phyloP scores from a whole-genome alignment of 2,888 invertebrate species.

The Phortica magna region DNA sequence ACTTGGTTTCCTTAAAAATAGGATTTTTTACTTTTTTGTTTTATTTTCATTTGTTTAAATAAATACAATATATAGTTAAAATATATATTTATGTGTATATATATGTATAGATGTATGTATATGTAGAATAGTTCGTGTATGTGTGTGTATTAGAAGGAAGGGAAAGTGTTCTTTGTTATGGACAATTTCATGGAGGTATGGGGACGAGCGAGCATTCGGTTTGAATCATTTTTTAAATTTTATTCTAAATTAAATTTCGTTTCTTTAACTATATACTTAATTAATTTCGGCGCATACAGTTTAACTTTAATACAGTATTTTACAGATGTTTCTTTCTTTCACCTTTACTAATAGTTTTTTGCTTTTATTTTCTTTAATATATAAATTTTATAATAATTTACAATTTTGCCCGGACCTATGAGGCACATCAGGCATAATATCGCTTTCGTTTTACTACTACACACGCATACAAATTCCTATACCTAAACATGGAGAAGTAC shows the following conservation, averaged over 20 bases:
- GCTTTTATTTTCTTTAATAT: conserved; percentile 11
- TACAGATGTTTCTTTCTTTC: conserved; percentile 54
- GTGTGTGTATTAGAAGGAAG: conserved; percentile 13
- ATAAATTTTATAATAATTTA: conserved; percentile 18
- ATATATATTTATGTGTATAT: conserved; percentile 37
- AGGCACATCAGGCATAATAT: conserved; percentile 29
- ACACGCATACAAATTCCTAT: conserved; percentile 1
- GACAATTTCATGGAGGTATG: conserved; percentile 1
- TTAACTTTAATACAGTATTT: conserved; percentile 66
- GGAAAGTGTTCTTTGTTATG: neutral
- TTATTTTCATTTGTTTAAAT: conserved; percentile 44
- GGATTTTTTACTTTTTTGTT: conserved; percentile 8
- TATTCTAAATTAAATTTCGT: conserved; percentile 44
- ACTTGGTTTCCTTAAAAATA: conserved; percentile 40
- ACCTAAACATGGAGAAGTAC: conserved; percentile 31
- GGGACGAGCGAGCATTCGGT: conserved; percentile 33
- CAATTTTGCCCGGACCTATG: conserved; percentile 31
- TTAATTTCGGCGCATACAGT: conserved; percentile 53
- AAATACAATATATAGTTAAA: conserved; percentile 38
- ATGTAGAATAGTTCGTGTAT: neutral
- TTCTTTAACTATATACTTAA: conserved; percentile 47
- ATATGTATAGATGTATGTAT: conserved; percentile 34
- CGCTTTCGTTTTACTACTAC: neutral
- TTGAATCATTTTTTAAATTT: conserved; percentile 47
- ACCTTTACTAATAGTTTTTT: neutral